A percentile compares a stretch with the other conserved stretches of the same genome.
Conservation (phyloP, 2,888 invertebrate genomes). For the Itoplectis maculator region DNA sequence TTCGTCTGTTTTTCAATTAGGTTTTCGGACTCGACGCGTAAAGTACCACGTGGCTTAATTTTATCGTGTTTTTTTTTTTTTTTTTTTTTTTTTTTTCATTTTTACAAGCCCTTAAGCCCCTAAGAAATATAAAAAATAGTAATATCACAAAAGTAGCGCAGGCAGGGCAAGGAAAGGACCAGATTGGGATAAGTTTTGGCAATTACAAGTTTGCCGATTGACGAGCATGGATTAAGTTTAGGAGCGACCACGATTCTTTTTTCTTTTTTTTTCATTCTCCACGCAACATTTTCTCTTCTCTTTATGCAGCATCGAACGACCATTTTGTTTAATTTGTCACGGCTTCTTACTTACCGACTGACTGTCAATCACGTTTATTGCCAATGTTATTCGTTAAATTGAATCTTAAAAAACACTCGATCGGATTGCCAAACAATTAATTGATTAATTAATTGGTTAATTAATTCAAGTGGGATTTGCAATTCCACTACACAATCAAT, state of each 20-base stretch:
- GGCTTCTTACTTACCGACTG: conserved; percentile 21
- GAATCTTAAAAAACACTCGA: conserved; percentile 40
- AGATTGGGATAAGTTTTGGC: conserved; percentile 74
- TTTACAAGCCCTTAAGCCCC: conserved; percentile 74
- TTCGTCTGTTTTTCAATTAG: conserved; percentile 54
- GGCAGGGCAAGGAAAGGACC: conserved; percentile 81
- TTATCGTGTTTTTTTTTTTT: conserved; percentile 44
- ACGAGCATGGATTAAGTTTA: conserved; percentile 71
- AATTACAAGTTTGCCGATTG: conserved; percentile 67
- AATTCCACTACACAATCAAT: no score
- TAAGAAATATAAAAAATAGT: conserved; percentile 82
- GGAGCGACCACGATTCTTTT: conserved; percentile 76
- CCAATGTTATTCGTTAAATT: conserved; percentile 46
- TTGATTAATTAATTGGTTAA: no score
- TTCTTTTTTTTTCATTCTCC: conserved; percentile 30
- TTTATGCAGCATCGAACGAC: conserved; percentile 50
- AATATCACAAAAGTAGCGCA: conserved; percentile 83
- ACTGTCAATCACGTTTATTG: conserved; percentile 44
- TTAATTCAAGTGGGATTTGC: no score
- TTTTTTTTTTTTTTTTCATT: conserved; percentile 29
- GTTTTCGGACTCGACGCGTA: conserved; percentile 63
- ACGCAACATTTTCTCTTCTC: conserved; percentile 37
- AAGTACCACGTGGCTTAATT: conserved; percentile 73
- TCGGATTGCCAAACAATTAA: conserved; percentile 30
- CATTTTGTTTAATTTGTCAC: conserved; percentile 51